Percentiles rank a stretch among this genome's conserved stretches.
These are phyloP conservation scores for Turdus rufiventris DNA, from an alignment of 2,113 vertebrate genomes.

Conservation along the genomic window DNA sequence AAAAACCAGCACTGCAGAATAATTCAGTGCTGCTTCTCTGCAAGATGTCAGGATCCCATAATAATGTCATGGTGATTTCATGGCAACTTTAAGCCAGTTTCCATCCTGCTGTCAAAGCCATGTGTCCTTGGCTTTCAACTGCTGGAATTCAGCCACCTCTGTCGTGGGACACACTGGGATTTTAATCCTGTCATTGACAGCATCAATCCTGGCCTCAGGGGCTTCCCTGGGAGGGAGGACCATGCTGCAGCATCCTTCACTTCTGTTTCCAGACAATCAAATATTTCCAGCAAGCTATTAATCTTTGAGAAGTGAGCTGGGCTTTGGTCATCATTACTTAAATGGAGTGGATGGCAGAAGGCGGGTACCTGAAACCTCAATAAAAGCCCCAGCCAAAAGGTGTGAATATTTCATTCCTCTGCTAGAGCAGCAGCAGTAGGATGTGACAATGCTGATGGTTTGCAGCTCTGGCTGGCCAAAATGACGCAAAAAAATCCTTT, in stretches of 20 bases:
- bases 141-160: conserved; percentile 6
- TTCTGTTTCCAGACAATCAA: neutral
- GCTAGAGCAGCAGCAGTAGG: neutral
- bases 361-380: neutral
- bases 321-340: conserved; percentile 6
- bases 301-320: neutral
- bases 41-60: neutral
- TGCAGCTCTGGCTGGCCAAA: neutral
- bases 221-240: neutral
- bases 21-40: neutral
- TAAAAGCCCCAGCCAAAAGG: neutral
- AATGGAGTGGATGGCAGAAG: conserved; percentile 20
- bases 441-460: neutral
- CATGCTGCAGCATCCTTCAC: neutral
- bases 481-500: neutral
- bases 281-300: neutral
- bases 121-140: neutral
- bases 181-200: conserved; percentile 12
- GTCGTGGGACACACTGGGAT: neutral
- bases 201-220: neutral
- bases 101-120: neutral
- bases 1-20: neutral
- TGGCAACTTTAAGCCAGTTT: neutral
- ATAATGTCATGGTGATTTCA: neutral
- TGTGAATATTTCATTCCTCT: neutral